Percentiles rank a stretch among this genome's conserved stretches.
These are phyloP conservation scores for Drosophila athabasca DNA, from an alignment of 1,140 invertebrate species.

Conservation along the genomic window DNA sequence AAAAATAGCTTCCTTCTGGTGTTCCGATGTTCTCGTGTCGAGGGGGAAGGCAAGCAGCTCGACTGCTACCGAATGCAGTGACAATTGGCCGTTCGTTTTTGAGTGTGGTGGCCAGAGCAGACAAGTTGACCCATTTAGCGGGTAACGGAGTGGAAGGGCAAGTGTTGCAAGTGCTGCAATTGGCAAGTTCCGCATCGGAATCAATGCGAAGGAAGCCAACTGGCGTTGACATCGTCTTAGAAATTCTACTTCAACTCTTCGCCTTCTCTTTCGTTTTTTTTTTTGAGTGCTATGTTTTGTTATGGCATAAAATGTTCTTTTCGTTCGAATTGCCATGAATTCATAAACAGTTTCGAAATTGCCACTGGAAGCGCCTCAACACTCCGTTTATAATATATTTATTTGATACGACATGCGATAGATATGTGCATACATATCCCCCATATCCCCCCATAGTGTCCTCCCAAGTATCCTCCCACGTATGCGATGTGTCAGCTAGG, in stretches of 20 bases:
- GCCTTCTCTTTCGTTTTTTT: no score
- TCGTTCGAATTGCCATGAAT: conserved; percentile 18
- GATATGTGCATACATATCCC: neutral
- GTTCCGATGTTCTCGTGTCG: neutral
- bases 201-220: conserved; percentile 32
- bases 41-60: neutral
- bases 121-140: conserved; percentile 74
- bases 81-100: conserved; percentile 60
- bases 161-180: conserved; percentile 29
- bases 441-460: neutral
- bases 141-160: neutral
- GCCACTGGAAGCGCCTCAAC: neutral
- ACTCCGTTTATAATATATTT: neutral
- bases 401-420: no score
- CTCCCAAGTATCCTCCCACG: no score
- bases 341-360: conserved; percentile 21
- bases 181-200: conserved; percentile 49
- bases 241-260: no score
- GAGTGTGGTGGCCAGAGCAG: conserved; percentile 48
- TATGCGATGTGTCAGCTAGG: no score
- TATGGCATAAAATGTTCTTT: no score
- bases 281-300: no score
- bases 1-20: conserved; percentile 13
- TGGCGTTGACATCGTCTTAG: conserved; percentile 32
- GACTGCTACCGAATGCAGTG: conserved; percentile 41